These are phyloP conservation scores for Vollenhovia emeryi DNA, from an alignment of 1,140 invertebrate genomes.

Conservation along the genomic window DNA sequence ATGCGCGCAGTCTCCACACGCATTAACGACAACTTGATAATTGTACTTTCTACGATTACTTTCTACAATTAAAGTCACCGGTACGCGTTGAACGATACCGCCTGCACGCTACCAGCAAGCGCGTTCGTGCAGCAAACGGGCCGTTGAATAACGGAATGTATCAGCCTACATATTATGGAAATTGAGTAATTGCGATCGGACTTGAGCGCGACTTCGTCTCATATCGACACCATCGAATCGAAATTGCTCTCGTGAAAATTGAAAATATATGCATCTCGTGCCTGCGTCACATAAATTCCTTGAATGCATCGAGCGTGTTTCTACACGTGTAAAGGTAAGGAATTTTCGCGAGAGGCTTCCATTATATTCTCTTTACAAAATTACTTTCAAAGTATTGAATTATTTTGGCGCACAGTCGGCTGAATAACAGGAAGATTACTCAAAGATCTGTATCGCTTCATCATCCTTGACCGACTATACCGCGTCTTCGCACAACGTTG, in stretches of 20 bases:
- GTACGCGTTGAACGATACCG: not conserved
- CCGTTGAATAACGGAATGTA: constrained; percentile 19
- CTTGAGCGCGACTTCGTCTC: not conserved
- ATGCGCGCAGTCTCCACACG: not conserved
- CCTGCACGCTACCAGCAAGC: not conserved
- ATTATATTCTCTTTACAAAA: not conserved
- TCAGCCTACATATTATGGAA: constrained; percentile 45
- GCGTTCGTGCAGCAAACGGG: constrained; percentile 31
- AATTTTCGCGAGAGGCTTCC: not conserved
- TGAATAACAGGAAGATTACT: not conserved
- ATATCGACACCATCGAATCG: not conserved
- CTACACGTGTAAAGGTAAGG: not conserved
- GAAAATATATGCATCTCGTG: not conserved
- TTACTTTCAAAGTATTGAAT: not conserved
- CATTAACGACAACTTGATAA: not conserved
- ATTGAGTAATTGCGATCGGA: constrained; percentile 19
- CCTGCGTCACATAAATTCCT: not conserved
- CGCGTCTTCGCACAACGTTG: not conserved
- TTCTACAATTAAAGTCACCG: constrained; percentile 34
- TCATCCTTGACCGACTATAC: constrained; percentile 25
- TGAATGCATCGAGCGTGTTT: not conserved
- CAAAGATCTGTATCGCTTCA: not conserved
- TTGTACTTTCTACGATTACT: constrained; percentile 46
- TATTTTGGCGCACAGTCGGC: not conserved
- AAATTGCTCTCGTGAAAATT: not conserved